These are phyloP conservation scores for Melanostoma mellinum DNA, from an alignment of 2,888 invertebrate genomes.

Conservation along the genomic window DNA sequence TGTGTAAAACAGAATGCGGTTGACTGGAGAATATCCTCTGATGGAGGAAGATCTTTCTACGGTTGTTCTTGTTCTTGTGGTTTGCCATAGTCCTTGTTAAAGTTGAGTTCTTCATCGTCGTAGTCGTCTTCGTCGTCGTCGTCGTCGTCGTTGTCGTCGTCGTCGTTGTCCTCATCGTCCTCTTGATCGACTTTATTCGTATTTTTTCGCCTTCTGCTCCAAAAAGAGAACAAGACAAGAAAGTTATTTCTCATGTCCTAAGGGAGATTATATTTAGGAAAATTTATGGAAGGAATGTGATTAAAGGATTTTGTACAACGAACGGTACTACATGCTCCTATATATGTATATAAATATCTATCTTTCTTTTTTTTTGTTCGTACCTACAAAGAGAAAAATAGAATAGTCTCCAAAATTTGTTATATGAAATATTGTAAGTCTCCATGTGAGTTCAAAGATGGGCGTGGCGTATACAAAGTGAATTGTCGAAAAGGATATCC, in stretches of 20 bases:
- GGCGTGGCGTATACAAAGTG: conserved; percentile 52
- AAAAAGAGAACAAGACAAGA: conserved; percentile 58
- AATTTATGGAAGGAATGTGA: conserved; percentile 72
- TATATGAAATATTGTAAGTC: conserved; percentile 62
- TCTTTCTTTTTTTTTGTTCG: conserved; percentile 11
- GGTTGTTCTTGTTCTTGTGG: conserved; percentile 47
- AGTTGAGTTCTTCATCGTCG: conserved; percentile 23
- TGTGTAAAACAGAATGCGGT: conserved; percentile 34
- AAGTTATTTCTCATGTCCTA: conserved; percentile 70
- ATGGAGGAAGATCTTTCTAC: conserved; percentile 43
- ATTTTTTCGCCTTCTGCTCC: conserved; percentile 7
- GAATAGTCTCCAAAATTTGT: conserved; percentile 42
- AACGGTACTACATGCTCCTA: conserved; percentile 44
- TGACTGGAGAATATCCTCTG: conserved; percentile 43
- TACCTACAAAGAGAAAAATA: not conserved
- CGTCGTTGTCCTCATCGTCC: conserved; percentile 33
- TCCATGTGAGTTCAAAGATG: conserved; percentile 47
- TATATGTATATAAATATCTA: conserved; percentile 45
- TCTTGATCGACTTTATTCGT: conserved; percentile 32
- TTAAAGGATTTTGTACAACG: conserved; percentile 69
- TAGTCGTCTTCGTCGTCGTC: conserved; percentile 7
- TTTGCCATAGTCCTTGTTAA: conserved; percentile 34
- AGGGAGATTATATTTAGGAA: conserved; percentile 69
- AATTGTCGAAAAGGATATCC: conserved; percentile 62
- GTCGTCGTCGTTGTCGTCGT: conserved; percentile 19